Evolutionary conservation across 1,140 invertebrate genomes (phyloP), one percentile per base, ranked within the genome.

Genomic region (Drosophila eugracilis): DNA sequence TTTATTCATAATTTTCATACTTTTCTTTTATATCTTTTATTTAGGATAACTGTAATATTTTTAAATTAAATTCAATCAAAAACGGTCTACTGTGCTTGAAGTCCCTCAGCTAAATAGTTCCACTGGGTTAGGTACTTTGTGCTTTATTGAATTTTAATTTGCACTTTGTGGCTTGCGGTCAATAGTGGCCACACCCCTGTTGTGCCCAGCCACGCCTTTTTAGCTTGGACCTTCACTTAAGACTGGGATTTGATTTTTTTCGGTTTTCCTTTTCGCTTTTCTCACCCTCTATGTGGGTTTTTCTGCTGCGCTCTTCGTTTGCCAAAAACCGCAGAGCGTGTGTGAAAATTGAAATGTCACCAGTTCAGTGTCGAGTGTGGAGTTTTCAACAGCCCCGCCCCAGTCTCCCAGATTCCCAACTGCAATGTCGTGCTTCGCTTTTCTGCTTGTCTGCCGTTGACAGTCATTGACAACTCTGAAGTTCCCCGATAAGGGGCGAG

Each of bases 341-440:
- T 88, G 78, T 88, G 83, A 88, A 86, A 86, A 86, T 86, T 86
- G 81, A 86, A 86, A 86, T 83, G 81, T 88, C 81, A 86, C 78
- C 78, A 60, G 41, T 50, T 55, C 37, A 58, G 60, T 55, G 49
- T 52, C 48, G 60, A 60, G 59, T 50, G 45, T 19, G 47, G 54
- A 48, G 52, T 74, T 63, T 74, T 34, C 21, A 36, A 24, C 22
- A n/a, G 19, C 19, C 22, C 36, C 54, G 2, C 14, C 1, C 7
- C 36, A 39, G 15, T 17, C 14, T 14, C 36, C 36, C 37, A n/a
- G n/a, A n/a, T 28, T 48, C 4, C 50, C 30, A 45, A 49, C 67
- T 55, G 71, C 55, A 57, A 19, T 73, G 66, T 62, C 62, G 62
- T 70, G 59, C 63, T 59, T 74, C 80, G 77, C 81, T 74, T 80